phyloP scores from a whole-genome alignment of 2,797 vertebrate species.

The Ctenopoma kingsleyae region DNA sequence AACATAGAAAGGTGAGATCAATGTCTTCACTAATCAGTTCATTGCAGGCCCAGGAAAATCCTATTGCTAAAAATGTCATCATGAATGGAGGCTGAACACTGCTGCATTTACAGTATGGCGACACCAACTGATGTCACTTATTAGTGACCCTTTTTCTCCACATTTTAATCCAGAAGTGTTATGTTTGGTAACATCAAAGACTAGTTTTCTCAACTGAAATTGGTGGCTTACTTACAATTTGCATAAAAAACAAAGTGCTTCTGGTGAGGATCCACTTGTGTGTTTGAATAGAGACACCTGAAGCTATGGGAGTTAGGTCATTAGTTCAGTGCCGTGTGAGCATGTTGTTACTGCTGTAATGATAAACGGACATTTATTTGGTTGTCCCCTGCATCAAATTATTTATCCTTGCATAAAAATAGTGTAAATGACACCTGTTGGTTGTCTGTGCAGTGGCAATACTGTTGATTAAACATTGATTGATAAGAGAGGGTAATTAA shows the following conservation, averaged over 20 bases:
- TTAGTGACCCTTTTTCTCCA: slow-evolving; percentile 17
- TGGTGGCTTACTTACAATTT: neutral
- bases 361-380: neutral
- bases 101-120: slow-evolving; percentile 46
- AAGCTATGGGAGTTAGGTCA: neutral
- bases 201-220: neutral
- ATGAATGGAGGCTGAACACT: slow-evolving; percentile 57
- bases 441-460: neutral
- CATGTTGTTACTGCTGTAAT: neutral
- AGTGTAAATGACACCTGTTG: neutral
- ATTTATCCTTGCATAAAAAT: neutral
- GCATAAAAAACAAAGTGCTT: neutral
- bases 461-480: neutral
- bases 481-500: neutral
- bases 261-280: neutral
- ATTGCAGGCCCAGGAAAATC: slow-evolving; percentile 73
- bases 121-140: slow-evolving; percentile 26
- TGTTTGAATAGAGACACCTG: neutral
- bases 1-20: slow-evolving; percentile 72
- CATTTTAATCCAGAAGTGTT: slow-evolving; percentile 6
- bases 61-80: slow-evolving; percentile 78
- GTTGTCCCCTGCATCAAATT: neutral
- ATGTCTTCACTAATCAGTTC: slow-evolving; percentile 78
- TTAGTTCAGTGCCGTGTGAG: neutral
- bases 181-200: neutral